Percentiles rank a stretch among this genome's conserved stretches.
These are phyloP conservation scores for Hippocampus guttulatus DNA, from an alignment of 2,113 vertebrate genomes.

Conservation along the genomic window DNA sequence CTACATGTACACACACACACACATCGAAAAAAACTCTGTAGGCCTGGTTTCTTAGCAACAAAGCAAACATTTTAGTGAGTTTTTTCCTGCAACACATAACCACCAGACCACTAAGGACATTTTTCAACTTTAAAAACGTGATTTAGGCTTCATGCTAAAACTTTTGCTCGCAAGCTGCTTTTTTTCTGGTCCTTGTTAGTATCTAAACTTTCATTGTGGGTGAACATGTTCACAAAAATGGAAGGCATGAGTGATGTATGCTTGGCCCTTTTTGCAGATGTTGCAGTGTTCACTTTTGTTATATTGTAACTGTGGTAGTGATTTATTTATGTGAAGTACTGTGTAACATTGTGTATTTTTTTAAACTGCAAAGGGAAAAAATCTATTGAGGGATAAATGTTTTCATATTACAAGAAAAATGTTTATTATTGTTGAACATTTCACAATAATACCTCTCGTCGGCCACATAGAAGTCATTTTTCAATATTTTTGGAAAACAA, in stretches of 20 bases:
- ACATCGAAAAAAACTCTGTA: slow-evolving; percentile 30
- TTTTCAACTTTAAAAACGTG: slow-evolving; percentile 25
- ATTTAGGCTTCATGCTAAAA: slow-evolving; percentile 11
- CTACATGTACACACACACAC: neutral
- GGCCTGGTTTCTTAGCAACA: slow-evolving; percentile 35
- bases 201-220: slow-evolving; percentile 6
- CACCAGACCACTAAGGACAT: slow-evolving; percentile 13
- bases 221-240: slow-evolving; percentile 12
- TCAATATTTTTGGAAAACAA: too few species aligned
- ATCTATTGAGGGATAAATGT: neutral
- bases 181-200: slow-evolving; percentile 23
- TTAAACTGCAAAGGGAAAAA: neutral
- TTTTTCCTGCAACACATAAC: slow-evolving; percentile 26
- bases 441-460: too few species aligned
- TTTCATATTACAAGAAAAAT: neutral
- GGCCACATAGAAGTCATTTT: too few species aligned
- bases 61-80: slow-evolving; percentile 36
- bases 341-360: neutral
- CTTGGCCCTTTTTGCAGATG: neutral
- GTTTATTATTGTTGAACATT: too few species aligned
- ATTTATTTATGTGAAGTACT: neutral
- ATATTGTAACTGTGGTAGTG: neutral
- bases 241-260: neutral
- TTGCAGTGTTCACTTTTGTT: neutral
- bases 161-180: neutral